Evolutionary conservation across 2,888 invertebrate genomes (phyloP).

Genomic region (Heliconius hortense): DNA sequence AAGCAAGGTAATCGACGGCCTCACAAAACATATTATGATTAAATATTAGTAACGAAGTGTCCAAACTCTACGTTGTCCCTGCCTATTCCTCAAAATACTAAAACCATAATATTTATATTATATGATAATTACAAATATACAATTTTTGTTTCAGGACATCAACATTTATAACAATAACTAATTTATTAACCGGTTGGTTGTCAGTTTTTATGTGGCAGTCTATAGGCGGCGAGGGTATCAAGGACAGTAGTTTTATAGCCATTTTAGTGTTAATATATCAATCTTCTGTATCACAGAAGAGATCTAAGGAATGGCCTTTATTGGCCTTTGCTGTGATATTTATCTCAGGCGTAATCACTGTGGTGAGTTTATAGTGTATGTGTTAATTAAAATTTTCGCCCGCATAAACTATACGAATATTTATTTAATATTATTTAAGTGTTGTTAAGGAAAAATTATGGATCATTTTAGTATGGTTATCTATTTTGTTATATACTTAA

Average conservation of each 20-base stretch:
- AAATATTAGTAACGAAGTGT: too few species aligned
- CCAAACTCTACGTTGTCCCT: neutral
- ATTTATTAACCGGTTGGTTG: slow-evolving; percentile 81
- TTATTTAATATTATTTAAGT: too few species aligned
- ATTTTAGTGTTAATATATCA: slow-evolving; percentile 84
- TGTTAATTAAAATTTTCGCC: neutral
- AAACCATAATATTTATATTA: neutral
- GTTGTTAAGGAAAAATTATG: too few species aligned
- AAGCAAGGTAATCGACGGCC: too few species aligned
- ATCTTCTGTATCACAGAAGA: slow-evolving; percentile 70
- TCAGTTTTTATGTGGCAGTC: slow-evolving; percentile 82
- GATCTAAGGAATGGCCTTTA: slow-evolving; percentile 81
- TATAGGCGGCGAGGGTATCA: slow-evolving; percentile 63
- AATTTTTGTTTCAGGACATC: slow-evolving; percentile 80
- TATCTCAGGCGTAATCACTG: slow-evolving; percentile 83
- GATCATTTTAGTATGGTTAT: too few species aligned
- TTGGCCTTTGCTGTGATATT: slow-evolving; percentile 80
- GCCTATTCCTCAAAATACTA: neutral
- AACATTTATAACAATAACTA: slow-evolving; percentile 79
- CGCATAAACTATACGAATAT: too few species aligned
- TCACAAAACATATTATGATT: too few species aligned
- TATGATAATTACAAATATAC: neutral
- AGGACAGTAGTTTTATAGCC: slow-evolving; percentile 81
- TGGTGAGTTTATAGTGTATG: slow-evolving; percentile 72
- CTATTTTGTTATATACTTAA: too few species aligned